Conservation (phyloP, 2,113 vertebrate species). For the Misgurnus anguillicaudatus region DNA sequence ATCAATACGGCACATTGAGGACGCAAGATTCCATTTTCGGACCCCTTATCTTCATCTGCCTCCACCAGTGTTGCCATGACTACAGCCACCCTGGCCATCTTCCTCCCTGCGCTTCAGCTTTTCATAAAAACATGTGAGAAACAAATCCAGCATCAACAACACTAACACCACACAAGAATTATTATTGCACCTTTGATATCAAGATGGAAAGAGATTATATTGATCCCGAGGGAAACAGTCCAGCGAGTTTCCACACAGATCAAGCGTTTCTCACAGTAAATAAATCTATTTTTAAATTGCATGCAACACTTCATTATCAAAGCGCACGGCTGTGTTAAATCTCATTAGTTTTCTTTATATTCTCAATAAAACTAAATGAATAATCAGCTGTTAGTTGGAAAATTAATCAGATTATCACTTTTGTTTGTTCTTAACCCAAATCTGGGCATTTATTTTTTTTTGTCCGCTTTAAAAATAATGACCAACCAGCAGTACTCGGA, state of each 20-base stretch:
- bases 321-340: neutral
- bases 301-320: slow-evolving; percentile 4
- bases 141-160: neutral
- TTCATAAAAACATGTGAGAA: slow-evolving; percentile 1
- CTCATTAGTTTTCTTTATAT: neutral
- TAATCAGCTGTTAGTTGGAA: too few species aligned
- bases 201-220: neutral
- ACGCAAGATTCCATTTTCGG: slow-evolving; percentile 52
- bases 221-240: neutral
- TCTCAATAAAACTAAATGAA: too few species aligned
- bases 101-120: slow-evolving; percentile 22
- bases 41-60: slow-evolving; percentile 55
- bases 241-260: neutral
- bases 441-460: too few species aligned
- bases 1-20: slow-evolving; percentile 52
- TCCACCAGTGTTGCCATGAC: slow-evolving; percentile 52
- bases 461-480: too few species aligned
- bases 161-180: neutral
- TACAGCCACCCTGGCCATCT: slow-evolving; percentile 48
- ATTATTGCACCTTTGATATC: neutral
- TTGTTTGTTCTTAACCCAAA: too few species aligned
- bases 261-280: neutral
- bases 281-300: neutral
- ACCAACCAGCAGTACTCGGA: too few species aligned
- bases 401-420: too few species aligned